phyloP scores from a whole-genome alignment of 2,797 vertebrate species.

The Rhadinocentrus ornatus region DNA sequence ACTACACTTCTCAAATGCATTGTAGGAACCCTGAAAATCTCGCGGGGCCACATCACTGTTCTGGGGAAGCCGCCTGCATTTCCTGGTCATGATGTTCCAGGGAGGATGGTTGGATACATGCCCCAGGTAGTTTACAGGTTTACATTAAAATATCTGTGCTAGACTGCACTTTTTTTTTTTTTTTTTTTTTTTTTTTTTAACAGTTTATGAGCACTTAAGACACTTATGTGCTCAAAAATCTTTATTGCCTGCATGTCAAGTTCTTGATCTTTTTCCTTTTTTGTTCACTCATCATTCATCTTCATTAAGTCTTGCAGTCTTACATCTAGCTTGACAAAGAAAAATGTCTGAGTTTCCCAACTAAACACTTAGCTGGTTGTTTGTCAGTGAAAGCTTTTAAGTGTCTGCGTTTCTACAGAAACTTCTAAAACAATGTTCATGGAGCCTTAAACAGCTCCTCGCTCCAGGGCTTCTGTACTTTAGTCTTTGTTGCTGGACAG shows the following conservation, averaged over 20 bases:
- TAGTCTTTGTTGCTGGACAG: slow-evolving; percentile 15
- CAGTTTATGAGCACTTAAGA: no score
- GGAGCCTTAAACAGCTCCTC: neutral
- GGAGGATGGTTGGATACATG: slow-evolving; percentile 87
- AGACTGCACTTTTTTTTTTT: no score
- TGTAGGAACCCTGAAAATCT: slow-evolving; percentile 85
- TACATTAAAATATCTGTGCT: accelerated
- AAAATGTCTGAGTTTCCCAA: neutral
- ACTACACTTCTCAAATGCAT: slow-evolving; percentile 86
- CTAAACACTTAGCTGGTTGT: neutral
- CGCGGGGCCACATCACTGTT: slow-evolving; percentile 81
- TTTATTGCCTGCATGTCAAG: no score
- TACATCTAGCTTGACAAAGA: neutral
- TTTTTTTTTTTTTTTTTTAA: no score
- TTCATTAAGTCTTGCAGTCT: neutral
- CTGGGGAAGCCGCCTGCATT: slow-evolving; percentile 84
- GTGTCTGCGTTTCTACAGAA: neutral
- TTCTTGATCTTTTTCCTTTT: no score
- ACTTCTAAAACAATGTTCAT: neutral
- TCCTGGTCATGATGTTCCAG: slow-evolving; percentile 83
- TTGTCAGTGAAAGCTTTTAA: neutral
- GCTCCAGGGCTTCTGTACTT: slow-evolving; percentile 21
- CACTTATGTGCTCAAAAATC: no score
- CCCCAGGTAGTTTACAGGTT: slow-evolving; percentile 77
- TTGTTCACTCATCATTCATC: no score